Conservation (phyloP, 2,113 vertebrate species). For the Nannospalax galili region DNA sequence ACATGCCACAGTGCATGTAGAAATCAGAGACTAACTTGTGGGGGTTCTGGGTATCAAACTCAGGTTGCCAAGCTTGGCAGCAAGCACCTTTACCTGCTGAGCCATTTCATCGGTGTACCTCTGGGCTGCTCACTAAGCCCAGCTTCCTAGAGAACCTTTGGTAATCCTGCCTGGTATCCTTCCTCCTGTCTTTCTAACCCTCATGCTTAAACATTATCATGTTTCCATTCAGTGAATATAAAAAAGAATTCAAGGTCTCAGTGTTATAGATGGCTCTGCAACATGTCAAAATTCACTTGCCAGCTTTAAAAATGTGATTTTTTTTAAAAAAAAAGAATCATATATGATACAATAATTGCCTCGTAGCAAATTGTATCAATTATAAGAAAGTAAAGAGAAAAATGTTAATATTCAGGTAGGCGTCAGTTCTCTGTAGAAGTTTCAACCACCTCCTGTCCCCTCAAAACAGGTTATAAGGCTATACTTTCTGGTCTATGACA, state of each 20-base stretch:
- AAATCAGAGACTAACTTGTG: too few species aligned
- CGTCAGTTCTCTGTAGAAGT: constrained; percentile 15
- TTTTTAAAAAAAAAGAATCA: not conserved
- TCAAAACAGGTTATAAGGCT: not conserved
- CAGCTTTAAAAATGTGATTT: not conserved
- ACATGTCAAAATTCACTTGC: not conserved
- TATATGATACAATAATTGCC: not conserved
- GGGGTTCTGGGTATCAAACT: too few species aligned
- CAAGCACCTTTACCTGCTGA: not conserved
- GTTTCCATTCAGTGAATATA: too few species aligned
- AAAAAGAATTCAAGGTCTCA: too few species aligned
- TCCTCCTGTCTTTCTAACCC: not conserved
- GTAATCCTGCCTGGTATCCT: not conserved
- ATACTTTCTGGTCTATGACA: not conserved
- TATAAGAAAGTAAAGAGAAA: not conserved
- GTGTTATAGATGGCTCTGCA: too few species aligned
- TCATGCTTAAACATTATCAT: not conserved
- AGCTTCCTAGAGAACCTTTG: not conserved
- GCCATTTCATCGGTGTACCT: not conserved
- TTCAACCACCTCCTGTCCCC: not conserved
- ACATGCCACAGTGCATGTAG: too few species aligned
- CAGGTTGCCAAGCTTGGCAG: too few species aligned
- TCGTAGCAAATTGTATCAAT: constrained; percentile 24
- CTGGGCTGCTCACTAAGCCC: not conserved
- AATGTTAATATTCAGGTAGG: not conserved